phyloP scores from a whole-genome alignment of 2,888 invertebrate species.

The Drepanosiphum platanoidis region DNA sequence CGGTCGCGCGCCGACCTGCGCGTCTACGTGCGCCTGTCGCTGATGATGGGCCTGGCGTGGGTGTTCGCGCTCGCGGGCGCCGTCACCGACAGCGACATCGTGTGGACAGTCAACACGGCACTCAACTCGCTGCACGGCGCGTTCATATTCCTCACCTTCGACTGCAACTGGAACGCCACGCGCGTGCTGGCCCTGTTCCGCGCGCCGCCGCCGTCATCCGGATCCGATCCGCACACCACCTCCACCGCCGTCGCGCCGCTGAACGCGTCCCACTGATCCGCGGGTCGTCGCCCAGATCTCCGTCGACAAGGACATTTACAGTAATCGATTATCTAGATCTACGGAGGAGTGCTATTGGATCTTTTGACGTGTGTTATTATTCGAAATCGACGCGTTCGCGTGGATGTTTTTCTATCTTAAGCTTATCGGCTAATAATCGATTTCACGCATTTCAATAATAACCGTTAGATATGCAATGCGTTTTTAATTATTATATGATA shows the following conservation, averaged over 20 bases:
- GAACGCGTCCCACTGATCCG: background rate
- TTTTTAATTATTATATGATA: too few relatives aligned
- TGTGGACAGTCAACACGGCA: constrained; percentile 69
- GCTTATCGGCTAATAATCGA: too few relatives aligned
- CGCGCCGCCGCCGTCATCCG: background rate
- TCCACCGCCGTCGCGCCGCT: background rate
- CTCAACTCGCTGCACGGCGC: constrained; percentile 70
- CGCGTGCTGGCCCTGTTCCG: constrained; percentile 12
- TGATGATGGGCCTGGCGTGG: constrained; percentile 70
- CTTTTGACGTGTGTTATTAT: too few relatives aligned
- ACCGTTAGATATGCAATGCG: too few relatives aligned
- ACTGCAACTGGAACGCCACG: constrained; percentile 65
- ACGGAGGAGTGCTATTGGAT: too few relatives aligned
- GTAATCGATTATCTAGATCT: too few relatives aligned
- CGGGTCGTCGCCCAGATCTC: background rate
- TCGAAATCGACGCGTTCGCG: too few relatives aligned
- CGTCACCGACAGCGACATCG: constrained; percentile 67
- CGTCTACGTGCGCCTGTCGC: constrained; percentile 68
- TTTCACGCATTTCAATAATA: too few relatives aligned
- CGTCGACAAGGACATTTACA: too few relatives aligned
- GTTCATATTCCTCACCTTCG: constrained; percentile 69
- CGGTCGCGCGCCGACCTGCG: constrained; percentile 65
- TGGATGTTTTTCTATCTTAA: too few relatives aligned
- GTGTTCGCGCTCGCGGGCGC: constrained; percentile 68
- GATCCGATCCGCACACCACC: constrained; percentile 19